These are phyloP conservation scores for Ceratotherium simum DNA, from an alignment of 2,113 vertebrate species.

Conservation along the genomic window DNA sequence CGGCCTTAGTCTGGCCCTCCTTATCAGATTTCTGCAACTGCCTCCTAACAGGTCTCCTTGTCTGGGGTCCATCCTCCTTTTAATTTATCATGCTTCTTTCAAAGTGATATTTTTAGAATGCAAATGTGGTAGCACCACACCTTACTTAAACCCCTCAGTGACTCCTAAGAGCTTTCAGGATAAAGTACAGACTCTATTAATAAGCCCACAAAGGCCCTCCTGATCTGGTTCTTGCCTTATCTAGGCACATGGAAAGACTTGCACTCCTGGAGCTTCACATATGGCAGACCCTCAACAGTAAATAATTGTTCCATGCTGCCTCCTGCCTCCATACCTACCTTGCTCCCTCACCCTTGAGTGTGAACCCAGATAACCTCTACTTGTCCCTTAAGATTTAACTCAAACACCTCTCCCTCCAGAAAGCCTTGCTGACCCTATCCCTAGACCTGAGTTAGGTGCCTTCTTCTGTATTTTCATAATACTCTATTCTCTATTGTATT, in stretches of 20 bases:
- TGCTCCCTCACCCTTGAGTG: neutral
- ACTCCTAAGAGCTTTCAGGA: neutral
- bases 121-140: neutral
- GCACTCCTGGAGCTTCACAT: neutral
- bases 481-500: neutral
- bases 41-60: neutral
- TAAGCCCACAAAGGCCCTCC: neutral
- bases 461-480: neutral
- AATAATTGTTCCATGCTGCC: neutral
- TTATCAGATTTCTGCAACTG: neutral
- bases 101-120: neutral
- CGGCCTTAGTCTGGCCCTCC: neutral
- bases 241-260: neutral
- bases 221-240: neutral
- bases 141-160: neutral
- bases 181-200: neutral
- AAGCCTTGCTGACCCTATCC: neutral
- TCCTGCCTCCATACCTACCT: neutral
- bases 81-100: neutral
- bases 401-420: neutral
- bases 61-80: neutral
- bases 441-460: neutral
- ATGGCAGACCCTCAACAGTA: neutral
- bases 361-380: neutral
- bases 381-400: neutral